Evolutionary conservation across 2,113 vertebrate species (phyloP).

Genomic region (Toxotes jaculatrix): DNA sequence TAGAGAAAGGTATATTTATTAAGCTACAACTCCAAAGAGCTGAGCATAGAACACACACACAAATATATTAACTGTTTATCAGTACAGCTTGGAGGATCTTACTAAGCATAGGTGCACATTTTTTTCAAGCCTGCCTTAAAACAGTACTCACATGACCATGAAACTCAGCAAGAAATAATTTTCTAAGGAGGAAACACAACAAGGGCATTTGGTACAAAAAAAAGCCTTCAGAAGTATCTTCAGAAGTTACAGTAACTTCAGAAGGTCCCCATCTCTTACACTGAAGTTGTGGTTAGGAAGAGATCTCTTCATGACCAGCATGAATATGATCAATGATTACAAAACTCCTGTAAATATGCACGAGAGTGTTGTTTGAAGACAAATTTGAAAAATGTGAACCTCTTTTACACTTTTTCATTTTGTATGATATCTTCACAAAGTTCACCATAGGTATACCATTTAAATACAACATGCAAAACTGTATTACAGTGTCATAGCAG

Average conservation of each 20-base stretch:
- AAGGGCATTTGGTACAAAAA: too few species aligned
- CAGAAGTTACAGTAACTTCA: too few species aligned
- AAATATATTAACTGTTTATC: neutral
- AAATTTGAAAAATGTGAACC: neutral
- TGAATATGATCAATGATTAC: too few species aligned
- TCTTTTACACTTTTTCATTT: neutral
- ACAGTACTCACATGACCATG: too few species aligned
- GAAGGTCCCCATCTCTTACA: too few species aligned
- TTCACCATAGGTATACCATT: neutral
- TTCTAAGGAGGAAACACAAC: too few species aligned
- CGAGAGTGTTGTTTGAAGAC: neutral
- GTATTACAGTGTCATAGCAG: too few species aligned
- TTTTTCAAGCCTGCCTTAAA: neutral
- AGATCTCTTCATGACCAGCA: too few species aligned
- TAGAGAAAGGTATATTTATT: neutral
- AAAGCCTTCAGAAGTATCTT: too few species aligned
- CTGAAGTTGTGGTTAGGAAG: too few species aligned
- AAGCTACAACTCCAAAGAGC: neutral
- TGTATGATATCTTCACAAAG: neutral
- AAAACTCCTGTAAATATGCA: neutral
- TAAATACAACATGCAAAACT: neutral
- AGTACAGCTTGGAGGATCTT: neutral
- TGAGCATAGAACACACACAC: neutral
- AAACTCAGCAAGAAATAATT: too few species aligned
- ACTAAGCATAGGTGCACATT: neutral